Conservation (phyloP, 2,113 vertebrate species). For the Myxocyprinus asiaticus region DNA sequence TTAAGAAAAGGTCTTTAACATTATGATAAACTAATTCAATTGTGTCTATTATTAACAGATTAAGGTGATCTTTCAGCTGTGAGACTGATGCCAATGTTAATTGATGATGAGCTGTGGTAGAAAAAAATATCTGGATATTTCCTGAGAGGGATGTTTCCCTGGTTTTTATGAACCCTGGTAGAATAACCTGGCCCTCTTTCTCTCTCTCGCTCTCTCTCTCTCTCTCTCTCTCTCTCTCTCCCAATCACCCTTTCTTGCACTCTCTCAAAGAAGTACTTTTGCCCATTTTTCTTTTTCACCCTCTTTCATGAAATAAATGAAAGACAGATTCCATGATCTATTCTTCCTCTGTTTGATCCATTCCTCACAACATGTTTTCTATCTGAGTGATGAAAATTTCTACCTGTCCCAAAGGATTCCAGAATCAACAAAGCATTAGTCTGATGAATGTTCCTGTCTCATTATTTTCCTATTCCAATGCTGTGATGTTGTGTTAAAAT, state of each 20-base stretch:
- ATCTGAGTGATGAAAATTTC: constrained; percentile 12
- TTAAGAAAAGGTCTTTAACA: no score
- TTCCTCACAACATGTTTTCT: constrained; percentile 10
- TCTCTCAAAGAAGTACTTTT: constrained; percentile 9
- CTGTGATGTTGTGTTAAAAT: constrained; percentile 21
- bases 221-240: no score
- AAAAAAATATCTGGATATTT: constrained; percentile 13
- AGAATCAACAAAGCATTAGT: constrained; percentile 33
- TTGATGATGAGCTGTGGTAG: no score
- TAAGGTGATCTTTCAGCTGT: no score
- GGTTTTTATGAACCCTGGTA: constrained; percentile 21
- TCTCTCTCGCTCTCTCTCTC: no score
- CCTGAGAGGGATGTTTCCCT: constrained; percentile 28
- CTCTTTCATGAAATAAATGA: neutral
- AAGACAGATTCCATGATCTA: neutral
- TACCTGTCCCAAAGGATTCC: neutral
- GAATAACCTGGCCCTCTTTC: constrained; percentile 7
- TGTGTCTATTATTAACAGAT: no score
- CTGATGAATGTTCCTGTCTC: constrained; percentile 13
- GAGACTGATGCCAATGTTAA: no score
- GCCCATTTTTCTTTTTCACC: constrained; percentile 3
- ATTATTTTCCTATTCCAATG: constrained; percentile 17
- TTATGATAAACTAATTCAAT: no score
- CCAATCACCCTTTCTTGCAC: constrained; percentile 6
- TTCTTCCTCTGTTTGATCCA: constrained; percentile 19